Base-by-base conservation (phyloP, 2,113 vertebrate genomes). In the Otocyon megalotis region DNA sequence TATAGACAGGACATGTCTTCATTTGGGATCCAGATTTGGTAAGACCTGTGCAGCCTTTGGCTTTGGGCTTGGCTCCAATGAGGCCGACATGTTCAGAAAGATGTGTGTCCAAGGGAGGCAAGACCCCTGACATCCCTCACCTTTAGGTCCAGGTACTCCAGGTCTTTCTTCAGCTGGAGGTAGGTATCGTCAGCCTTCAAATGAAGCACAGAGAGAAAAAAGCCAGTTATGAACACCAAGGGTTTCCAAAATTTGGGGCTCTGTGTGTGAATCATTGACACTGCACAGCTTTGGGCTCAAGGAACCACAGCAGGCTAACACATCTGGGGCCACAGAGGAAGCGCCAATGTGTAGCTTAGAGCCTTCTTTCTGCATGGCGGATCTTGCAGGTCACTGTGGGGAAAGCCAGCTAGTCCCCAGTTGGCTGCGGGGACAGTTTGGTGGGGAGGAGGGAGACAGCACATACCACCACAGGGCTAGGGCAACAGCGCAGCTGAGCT, bases 111-210 rank as follows among this genome's bases (percentile, higher is more conserved):
- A 26, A 88, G 95, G 87, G 37, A 95, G 71, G 65, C 72, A 93
- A 13, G 96, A 97, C 3, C 16, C 58, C 63, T 76, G 96, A 90
- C 8, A 8, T 97, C 72, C 92, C 99, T 99, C 99, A 99, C 99
- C 99, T 99, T 99, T 97, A 99, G 99, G 98, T 99, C 99, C 97
- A 99, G 99, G 99, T 99, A 99, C 98, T 99, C 99, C 99, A 99
- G 98, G 98, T 99, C 99, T 99, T 99, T 99, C 99, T 99, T 99
- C 99, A 99, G 98, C 98, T 99, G 99, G 94, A 99, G 99, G 30
- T 99, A 99, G 98, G 99, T 99, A 97, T 99, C 99, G 98, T 99
- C 99, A 93, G 99, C 99, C 99, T 99, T 99, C 95, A 99, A 80
- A 81, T 97, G 96, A 98, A 99, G 96, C 97, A 98, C 16, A 99